Evolutionary conservation across 2,113 vertebrate genomes (phyloP).

Genomic region (Pavo muticus): DNA sequence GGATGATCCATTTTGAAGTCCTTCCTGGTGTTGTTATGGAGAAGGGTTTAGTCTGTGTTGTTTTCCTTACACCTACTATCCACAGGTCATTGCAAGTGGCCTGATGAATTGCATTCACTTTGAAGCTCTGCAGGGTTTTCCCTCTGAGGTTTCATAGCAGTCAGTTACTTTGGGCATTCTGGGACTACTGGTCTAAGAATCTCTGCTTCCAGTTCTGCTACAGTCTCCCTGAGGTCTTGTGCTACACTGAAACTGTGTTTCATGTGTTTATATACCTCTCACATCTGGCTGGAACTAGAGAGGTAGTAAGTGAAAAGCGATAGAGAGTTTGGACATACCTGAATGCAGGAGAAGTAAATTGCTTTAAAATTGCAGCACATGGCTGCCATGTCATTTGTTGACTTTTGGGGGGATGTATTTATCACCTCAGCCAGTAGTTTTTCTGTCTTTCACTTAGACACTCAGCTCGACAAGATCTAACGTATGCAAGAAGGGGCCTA

Average conservation of each 20-base stretch:
- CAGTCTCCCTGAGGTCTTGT: background rate
- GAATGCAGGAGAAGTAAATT: background rate
- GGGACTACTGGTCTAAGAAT: background rate
- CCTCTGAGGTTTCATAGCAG: constrained; percentile 9
- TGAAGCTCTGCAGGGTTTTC: constrained; percentile 20
- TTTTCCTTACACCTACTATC: constrained; percentile 12
- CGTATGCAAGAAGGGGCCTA: background rate
- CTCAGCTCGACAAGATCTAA: background rate
- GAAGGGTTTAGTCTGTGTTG: background rate
- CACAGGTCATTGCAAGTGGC: background rate
- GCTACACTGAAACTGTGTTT: background rate
- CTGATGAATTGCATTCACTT: background rate
- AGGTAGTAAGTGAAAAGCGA: background rate
- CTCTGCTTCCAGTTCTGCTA: background rate
- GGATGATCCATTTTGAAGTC: constrained; percentile 30
- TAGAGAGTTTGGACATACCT: background rate
- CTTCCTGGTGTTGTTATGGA: background rate
- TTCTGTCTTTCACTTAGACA: background rate
- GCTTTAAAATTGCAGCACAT: background rate
- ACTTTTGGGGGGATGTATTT: background rate
- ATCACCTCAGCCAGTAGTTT: background rate
- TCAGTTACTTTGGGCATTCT: background rate
- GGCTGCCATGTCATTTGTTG: background rate
- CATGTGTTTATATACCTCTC: background rate
- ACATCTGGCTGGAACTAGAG: background rate